A percentile compares a stretch with the other conserved stretches of the same genome.
phyloP scores from a whole-genome alignment of 2,888 invertebrate species.

The Apamea sordens region DNA sequence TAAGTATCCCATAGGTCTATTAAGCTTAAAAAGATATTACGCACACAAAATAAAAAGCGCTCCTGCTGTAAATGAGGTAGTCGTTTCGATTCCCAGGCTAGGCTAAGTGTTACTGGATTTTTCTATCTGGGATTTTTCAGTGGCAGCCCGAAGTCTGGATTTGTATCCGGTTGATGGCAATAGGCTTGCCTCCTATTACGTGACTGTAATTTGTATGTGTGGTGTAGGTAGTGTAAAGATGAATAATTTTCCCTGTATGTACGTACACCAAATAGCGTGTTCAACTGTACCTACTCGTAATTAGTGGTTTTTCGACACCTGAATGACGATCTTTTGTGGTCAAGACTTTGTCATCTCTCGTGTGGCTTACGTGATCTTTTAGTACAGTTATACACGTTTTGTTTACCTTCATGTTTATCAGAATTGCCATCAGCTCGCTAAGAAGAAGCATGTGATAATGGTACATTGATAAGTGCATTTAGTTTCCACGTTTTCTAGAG shows the following conservation, averaged over 20 bases:
- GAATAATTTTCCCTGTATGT: background rate
- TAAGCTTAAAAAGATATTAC: background rate
- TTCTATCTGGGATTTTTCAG: background rate
- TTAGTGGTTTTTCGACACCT: constrained; percentile 30
- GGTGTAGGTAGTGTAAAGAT: background rate
- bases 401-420: constrained; percentile 43
- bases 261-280: background rate
- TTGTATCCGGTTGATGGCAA: background rate
- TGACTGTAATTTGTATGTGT: background rate
- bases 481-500: background rate
- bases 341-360: constrained; percentile 21
- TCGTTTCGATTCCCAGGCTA: too few relatives aligned
- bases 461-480: constrained; percentile 41
- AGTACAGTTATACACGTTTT: constrained; percentile 37
- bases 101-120: too few relatives aligned
- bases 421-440: constrained; percentile 46
- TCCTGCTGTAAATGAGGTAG: background rate
- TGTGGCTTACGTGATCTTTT: constrained; percentile 48
- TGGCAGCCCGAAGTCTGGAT: background rate
- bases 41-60: background rate
- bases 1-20: background rate
- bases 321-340: constrained; percentile 30
- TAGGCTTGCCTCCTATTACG: background rate
- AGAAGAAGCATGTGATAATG: constrained; percentile 40
- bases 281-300: background rate